phyloP scores from a whole-genome alignment of 2,888 invertebrate species.

The Gari tellinella region DNA sequence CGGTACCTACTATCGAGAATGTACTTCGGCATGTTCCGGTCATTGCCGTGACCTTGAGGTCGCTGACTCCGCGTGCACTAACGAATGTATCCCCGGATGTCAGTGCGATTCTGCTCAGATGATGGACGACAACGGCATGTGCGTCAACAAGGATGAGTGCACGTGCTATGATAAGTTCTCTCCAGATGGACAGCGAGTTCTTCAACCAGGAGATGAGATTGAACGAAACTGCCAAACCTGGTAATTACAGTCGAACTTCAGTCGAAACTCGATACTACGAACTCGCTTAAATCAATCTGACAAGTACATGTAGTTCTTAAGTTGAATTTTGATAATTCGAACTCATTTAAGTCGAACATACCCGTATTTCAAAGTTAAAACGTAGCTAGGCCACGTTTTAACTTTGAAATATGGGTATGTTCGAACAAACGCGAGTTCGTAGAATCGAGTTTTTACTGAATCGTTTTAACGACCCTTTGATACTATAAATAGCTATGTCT shows the following conservation, averaged over 20 bases:
- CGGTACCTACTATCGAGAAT: constrained; percentile 53
- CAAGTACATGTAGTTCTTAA: too few relatives aligned
- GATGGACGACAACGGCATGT: constrained; percentile 58
- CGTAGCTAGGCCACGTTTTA: too few relatives aligned
- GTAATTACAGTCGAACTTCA: constrained; percentile 44
- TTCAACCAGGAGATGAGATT: constrained; percentile 50
- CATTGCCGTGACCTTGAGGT: constrained; percentile 62
- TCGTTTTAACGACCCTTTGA: neutral
- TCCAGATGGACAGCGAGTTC: constrained; percentile 77
- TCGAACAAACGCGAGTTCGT: too few relatives aligned
- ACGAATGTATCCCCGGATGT: constrained; percentile 63
- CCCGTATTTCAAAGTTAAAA: too few relatives aligned
- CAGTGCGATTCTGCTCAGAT: constrained; percentile 47
- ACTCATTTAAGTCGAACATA: too few relatives aligned
- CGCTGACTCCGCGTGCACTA: constrained; percentile 50
- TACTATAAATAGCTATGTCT: too few relatives aligned
- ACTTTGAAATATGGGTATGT: too few relatives aligned
- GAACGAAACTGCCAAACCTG: constrained; percentile 58
- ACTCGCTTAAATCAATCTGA: too few relatives aligned
- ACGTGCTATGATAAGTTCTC: constrained; percentile 62
- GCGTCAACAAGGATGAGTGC: constrained; percentile 53
- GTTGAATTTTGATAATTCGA: too few relatives aligned
- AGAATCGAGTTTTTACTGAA: too few relatives aligned
- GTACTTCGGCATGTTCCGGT: constrained; percentile 50
- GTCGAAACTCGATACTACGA: too few relatives aligned